Percentiles rank a stretch among this genome's conserved stretches.
Conservation (phyloP, 2,888 invertebrate species). For the Leucozona laternaria region DNA sequence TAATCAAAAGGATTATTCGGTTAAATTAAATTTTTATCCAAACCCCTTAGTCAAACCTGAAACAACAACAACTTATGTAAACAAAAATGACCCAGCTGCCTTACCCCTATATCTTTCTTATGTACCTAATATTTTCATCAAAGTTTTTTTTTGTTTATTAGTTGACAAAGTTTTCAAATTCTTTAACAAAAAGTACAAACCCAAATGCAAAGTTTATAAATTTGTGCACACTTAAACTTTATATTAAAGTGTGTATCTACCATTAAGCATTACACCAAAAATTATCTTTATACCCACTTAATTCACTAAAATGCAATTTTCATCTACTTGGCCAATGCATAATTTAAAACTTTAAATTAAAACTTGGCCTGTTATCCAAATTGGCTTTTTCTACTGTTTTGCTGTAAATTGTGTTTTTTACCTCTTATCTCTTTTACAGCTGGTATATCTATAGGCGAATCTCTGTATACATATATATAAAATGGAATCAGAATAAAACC, state of each 20-base stretch:
- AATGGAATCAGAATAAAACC: neutral
- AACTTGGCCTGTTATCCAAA: constrained; percentile 42
- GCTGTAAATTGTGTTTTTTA: neutral
- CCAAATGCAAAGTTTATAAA: neutral
- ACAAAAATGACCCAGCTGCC: too few species aligned
- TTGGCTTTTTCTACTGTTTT: neutral
- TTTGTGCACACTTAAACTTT: neutral
- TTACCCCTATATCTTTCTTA: too few species aligned
- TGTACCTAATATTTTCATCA: too few species aligned
- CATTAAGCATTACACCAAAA: neutral
- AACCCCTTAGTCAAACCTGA: too few species aligned
- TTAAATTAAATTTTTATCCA: too few species aligned
- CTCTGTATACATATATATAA: neutral
- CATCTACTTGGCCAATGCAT: constrained; percentile 41
- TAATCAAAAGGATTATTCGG: too few species aligned
- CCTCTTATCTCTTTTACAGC: neutral
- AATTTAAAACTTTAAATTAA: constrained; percentile 47
- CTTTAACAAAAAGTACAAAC: neutral
- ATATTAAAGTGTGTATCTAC: neutral
- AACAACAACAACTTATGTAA: too few species aligned
- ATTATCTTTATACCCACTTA: neutral
- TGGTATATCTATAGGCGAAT: neutral
- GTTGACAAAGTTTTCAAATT: too few species aligned
- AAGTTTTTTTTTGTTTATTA: too few species aligned
- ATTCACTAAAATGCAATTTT: constrained; percentile 18